These are phyloP conservation scores for Eulemur coronatus DNA, from an alignment of 2,797 vertebrate genomes.

Conservation along the genomic window DNA sequence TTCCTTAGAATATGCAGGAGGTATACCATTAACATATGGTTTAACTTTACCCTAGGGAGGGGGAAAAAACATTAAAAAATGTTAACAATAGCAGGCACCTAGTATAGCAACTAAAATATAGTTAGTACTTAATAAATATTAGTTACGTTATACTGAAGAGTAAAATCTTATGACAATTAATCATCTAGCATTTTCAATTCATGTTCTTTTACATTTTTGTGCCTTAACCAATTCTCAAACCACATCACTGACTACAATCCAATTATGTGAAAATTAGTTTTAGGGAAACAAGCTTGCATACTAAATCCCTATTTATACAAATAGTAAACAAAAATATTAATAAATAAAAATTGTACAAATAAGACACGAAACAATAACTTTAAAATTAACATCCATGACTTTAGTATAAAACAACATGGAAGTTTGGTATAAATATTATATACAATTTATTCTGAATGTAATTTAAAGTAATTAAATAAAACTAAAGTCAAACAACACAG, in stretches of 20 bases:
- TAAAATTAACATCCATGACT: constrained; percentile 30
- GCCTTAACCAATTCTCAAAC: neutral
- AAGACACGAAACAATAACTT: constrained; percentile 27
- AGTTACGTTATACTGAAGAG: neutral
- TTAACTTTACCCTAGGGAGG: constrained; percentile 87
- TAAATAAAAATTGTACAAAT: neutral
- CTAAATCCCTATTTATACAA: constrained; percentile 18
- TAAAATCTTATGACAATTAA: neutral
- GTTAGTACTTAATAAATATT: neutral
- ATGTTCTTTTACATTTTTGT: neutral
- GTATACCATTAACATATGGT: constrained; percentile 79
- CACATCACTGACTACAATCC: neutral
- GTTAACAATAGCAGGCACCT: neutral
- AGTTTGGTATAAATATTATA: neutral
- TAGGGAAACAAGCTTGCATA: neutral
- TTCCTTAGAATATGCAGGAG: constrained; percentile 84
- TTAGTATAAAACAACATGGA: constrained; percentile 20
- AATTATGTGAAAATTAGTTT: constrained; percentile 2
- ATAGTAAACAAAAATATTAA: constrained; percentile 32
- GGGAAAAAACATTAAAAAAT: neutral
- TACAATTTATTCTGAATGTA: neutral
- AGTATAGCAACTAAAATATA: neutral
- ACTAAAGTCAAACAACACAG: constrained; percentile 26
- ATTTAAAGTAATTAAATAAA: constrained; percentile 32
- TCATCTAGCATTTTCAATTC: neutral